Conservation (phyloP, 2,888 invertebrate genomes). For the Tinea pellionella region DNA sequence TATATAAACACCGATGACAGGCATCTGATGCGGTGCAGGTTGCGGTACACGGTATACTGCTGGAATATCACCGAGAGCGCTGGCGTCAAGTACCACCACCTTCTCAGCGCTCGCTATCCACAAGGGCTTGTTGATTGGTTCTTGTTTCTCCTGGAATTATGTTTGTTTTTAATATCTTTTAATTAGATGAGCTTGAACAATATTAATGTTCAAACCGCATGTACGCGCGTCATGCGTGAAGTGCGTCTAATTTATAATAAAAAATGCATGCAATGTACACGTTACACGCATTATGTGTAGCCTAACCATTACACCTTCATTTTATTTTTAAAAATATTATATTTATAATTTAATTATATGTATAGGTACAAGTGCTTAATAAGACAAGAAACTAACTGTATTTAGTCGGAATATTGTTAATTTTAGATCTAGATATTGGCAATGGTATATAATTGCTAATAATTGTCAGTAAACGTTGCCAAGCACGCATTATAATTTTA, state of each 20-base stretch:
- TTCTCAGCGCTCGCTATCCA: slow-evolving; percentile 41
- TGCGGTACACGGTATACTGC: slow-evolving; percentile 73
- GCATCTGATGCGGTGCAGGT: slow-evolving; percentile 72
- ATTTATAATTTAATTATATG: not conserved
- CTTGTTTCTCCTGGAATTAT: slow-evolving; percentile 37
- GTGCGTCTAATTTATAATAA: no score
- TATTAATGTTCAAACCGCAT: no score
- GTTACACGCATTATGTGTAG: no score
- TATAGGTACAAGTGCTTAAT: not conserved
- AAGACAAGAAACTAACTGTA: not conserved
- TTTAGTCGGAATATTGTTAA: not conserved
- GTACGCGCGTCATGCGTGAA: no score
- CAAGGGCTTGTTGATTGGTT: slow-evolving; percentile 36
- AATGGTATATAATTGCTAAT: not conserved
- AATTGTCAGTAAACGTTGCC: not conserved
- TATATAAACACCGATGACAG: slow-evolving; percentile 78
- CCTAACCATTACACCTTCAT: not conserved
- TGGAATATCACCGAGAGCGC: slow-evolving; percentile 73
- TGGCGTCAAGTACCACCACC: slow-evolving; percentile 66
- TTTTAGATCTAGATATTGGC: not conserved
- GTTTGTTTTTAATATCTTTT: no score
- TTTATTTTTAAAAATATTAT: not conserved
- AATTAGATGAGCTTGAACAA: no score
- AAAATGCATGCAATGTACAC: no score
- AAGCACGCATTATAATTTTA: not conserved